These are phyloP conservation scores for Pseudonaja textilis DNA, from an alignment of 2,113 vertebrate genomes.

Conservation along the genomic window DNA sequence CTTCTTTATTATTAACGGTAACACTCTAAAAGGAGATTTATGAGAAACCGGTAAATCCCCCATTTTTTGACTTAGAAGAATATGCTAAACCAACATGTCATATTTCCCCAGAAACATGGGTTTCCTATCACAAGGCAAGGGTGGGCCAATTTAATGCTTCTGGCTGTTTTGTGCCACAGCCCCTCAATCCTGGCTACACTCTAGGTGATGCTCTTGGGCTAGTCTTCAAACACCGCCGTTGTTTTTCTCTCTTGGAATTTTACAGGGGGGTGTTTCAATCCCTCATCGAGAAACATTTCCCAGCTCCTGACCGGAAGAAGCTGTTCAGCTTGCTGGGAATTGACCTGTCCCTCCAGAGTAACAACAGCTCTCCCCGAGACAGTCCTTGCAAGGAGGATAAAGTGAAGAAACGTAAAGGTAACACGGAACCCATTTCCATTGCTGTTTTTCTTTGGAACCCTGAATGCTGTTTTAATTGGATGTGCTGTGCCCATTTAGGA, in stretches of 20 bases:
- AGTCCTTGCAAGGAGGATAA: constrained; percentile 82
- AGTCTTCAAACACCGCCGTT: background rate
- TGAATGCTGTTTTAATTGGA: accelerated
- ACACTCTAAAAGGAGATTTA: background rate
- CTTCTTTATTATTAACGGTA: background rate
- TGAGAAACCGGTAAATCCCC: background rate
- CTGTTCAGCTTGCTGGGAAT: constrained; percentile 95
- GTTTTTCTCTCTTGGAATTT: constrained; percentile 9
- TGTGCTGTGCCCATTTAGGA: background rate
- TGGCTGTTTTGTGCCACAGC: background rate
- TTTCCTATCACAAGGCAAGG: background rate
- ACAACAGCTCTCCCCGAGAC: constrained; percentile 83
- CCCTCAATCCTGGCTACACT: background rate
- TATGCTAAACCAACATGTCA: background rate
- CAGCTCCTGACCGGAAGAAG: constrained; percentile 96
- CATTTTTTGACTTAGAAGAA: background rate
- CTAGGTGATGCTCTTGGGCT: background rate
- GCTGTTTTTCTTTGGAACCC: background rate
- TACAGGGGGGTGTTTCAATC: constrained; percentile 94
- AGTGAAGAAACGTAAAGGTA: constrained; percentile 94
- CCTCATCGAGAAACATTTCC: constrained; percentile 96
- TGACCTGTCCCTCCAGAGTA: constrained; percentile 86
- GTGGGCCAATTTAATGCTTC: background rate
- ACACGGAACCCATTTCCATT: background rate
- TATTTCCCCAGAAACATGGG: background rate